Base-by-base conservation (phyloP, 2,888 invertebrate species). In the Thalpophila matura region DNA sequence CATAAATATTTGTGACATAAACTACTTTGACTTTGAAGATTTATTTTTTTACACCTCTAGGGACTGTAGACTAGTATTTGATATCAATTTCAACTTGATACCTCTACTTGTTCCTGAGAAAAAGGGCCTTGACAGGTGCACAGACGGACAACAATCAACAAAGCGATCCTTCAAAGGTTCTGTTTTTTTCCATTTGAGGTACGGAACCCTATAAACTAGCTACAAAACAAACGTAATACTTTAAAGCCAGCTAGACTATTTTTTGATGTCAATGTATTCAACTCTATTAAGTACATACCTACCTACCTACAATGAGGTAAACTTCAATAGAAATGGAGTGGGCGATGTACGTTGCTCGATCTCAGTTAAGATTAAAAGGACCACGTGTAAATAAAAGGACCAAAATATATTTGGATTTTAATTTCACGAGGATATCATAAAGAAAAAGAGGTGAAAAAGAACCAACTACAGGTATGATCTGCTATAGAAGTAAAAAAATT, bases 191-290 rank as follows among this genome's bases (percentile, higher is more conserved):
- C n/a, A n/a, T n/a, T n/a, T n/a, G n/a, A n/a, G n/a, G n/a, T n/a
- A n/a, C n/a, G n/a, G n/a, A n/a, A n/a, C n/a, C n/a, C n/a, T n/a
- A n/a, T n/a, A 33, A 33, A 33, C 33, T 14, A 33, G 33, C 14
- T 33, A 7, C 33, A 33, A 33, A 33, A 33, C 33, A 46, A 71
- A 20, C 2, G 26, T 37, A 12, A 33, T 20, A 29, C 18, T 18
- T 18, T 10, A 33, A 53, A 57, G 27, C 22, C 7, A 45, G n/a
- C 6, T 10, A 40, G 20, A 42, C 49, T n/a, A 43, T 61, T 78
- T 78, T 72, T 59, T 27, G 26, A 56, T 75, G 63, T 59, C 70
- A 74, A 65, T 69, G 63, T 40, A 63, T 71, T 75, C 45, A 66
- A 66, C 35, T 55, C 14, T 46, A 12, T n/a, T 24, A 24, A 14